Evolutionary conservation across 2,797 vertebrate species (phyloP), one percentile per base, ranked within the genome.

Genomic region (Phalanger gymnotis): DNA sequence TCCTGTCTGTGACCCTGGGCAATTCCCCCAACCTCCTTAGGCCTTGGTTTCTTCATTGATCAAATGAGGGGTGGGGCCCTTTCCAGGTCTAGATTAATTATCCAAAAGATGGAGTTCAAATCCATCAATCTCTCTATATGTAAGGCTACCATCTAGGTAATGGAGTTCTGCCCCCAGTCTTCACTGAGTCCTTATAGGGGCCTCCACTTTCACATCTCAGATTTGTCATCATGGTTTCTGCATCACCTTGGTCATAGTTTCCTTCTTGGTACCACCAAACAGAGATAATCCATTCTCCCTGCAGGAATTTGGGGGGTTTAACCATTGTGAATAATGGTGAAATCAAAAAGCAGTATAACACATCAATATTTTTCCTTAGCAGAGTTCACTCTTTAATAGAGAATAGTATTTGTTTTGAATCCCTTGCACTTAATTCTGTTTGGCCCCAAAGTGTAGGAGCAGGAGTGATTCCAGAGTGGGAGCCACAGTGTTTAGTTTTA

Each of bases 331-430:
- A 95, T 91, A 96, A 90, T 55, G 95, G 61, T 28, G 54, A 94
- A 96, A 97, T 87, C 61, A 92, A 95, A 96, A 98, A 97, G 89
- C 91, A 95, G 95, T 55, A 58, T 11, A 27, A 34, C 66, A 90
- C 95, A n/a, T 51, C 91, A 89, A 90, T 81, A 95, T 95, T 96
- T 90, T 40, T 55, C 27, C 66, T 94, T 61, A 89, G 91, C 91
- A 92, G 0, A 1, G 87, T 19, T 22, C 51, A 96, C 0, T 94
- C 7, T 95, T 95, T 40, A 92, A 92, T n/a, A 4, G 53, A 96
- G 93, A 0, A 94, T 90, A 73, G 7, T 10, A 57, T 54, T 0
- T 53, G 34, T 28, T 73, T 52, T n/a, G 13, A 13, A 54, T 52
- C 91, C 2, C 51, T 96, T 97, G 10, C 97, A 90, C 22, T 81